These are phyloP conservation scores for Panzeria rudis DNA, from an alignment of 2,888 invertebrate species.

Conservation along the genomic window DNA sequence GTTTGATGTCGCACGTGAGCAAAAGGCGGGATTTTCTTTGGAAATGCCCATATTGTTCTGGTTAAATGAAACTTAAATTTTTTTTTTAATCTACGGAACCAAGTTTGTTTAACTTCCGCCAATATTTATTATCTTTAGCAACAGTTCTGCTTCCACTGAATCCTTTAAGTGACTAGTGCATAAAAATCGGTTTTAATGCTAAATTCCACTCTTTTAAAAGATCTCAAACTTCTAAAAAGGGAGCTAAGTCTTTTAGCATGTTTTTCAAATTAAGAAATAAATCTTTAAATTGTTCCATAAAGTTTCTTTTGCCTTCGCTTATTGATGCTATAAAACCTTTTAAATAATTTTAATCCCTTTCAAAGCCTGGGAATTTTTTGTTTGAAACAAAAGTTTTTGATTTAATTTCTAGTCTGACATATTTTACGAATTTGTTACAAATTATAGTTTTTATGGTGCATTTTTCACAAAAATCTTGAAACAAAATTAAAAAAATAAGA, in stretches of 20 bases:
- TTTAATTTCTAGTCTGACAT: conserved; percentile 68
- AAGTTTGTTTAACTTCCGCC: too few relatives aligned
- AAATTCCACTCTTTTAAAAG: neutral
- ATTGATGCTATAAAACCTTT: conserved; percentile 36
- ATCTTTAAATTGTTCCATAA: conserved; percentile 36
- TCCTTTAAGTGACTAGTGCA: neutral
- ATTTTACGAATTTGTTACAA: conserved; percentile 68
- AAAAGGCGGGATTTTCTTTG: too few relatives aligned
- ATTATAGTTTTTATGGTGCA: conserved; percentile 68
- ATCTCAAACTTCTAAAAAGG: neutral
- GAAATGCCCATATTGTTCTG: too few relatives aligned
- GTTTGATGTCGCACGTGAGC: too few relatives aligned
- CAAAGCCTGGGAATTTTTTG: conserved; percentile 45
- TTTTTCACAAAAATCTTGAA: conserved; percentile 57
- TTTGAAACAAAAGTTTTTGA: conserved; percentile 24
- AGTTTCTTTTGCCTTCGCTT: neutral
- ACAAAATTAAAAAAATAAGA: conserved; percentile 5
- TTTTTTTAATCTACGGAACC: too few relatives aligned
- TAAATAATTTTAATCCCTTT: conserved; percentile 50
- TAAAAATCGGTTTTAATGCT: neutral
- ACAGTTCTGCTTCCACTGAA: too few relatives aligned
- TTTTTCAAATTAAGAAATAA: conserved; percentile 38
- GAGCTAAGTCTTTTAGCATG: conserved; percentile 1
- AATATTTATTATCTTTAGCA: too few relatives aligned
- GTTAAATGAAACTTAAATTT: too few relatives aligned